A percentile compares a stretch with the other conserved stretches of the same genome.
Evolutionary conservation across 1,140 invertebrate species (phyloP).

Genomic region (Bombus difficillimus): DNA sequence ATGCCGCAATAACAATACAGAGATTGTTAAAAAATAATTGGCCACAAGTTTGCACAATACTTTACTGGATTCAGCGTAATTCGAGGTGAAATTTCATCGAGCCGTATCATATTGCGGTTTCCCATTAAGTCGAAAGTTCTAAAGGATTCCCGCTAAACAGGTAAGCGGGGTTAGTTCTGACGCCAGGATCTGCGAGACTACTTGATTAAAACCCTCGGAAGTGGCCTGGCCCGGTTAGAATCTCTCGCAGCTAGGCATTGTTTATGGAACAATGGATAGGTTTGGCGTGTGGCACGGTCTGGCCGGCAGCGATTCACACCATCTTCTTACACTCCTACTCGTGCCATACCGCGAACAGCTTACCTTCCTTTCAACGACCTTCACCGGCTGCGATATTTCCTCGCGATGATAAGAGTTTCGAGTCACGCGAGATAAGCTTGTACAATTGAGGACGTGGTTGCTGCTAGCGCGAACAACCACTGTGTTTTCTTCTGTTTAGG

Average conservation of each 20-base stretch:
- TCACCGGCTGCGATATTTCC: constrained; percentile 22
- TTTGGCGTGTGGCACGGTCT: constrained; percentile 57
- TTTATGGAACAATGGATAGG: constrained; percentile 70
- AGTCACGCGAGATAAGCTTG: constrained; percentile 20
- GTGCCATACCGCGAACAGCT: constrained; percentile 38
- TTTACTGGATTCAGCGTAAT: background rate
- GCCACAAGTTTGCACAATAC: background rate
- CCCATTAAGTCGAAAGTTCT: constrained; percentile 63
- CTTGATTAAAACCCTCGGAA: constrained; percentile 71
- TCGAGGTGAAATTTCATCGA: constrained; percentile 45
- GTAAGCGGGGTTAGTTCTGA: constrained; percentile 48
- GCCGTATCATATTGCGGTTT: constrained; percentile 52
- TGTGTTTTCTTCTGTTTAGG: background rate
- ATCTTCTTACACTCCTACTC: constrained; percentile 13
- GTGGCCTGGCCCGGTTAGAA: constrained; percentile 48
- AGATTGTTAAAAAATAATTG: constrained; percentile 47
- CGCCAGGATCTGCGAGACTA: constrained; percentile 60
- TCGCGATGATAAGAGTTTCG: constrained; percentile 13
- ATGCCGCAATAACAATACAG: background rate
- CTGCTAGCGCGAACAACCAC: background rate
- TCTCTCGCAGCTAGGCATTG: constrained; percentile 65
- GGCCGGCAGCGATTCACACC: constrained; percentile 57
- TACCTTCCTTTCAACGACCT: constrained; percentile 51
- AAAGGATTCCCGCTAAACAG: constrained; percentile 60
- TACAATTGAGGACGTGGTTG: background rate